These are phyloP conservation scores for Acrobeloides nanus DNA, from an alignment of 2,888 invertebrate species.

Conservation along the genomic window DNA sequence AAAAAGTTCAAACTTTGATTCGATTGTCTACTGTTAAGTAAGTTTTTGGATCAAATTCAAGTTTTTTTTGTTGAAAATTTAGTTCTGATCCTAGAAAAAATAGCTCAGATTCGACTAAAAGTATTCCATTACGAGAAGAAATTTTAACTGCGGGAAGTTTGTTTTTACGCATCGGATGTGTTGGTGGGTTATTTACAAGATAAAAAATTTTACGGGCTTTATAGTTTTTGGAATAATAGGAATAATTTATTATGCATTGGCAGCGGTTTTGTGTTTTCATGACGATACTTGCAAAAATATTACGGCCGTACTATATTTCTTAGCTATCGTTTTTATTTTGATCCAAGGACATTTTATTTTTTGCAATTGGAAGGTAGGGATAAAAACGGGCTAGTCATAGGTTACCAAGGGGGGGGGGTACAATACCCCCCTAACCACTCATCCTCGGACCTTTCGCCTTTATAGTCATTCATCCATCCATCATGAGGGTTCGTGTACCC, in stretches of 20 bases:
- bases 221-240: slow-evolving; percentile 48
- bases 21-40: slow-evolving; percentile 29
- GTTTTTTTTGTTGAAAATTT: too few species aligned
- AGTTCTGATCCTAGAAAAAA: too few species aligned
- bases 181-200: slow-evolving; percentile 30
- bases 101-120: too few species aligned
- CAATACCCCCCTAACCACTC: too few species aligned
- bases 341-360: slow-evolving; percentile 52
- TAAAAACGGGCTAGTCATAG: too few species aligned
- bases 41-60: too few species aligned
- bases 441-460: too few species aligned
- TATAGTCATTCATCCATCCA: too few species aligned
- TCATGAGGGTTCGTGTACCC: too few species aligned
- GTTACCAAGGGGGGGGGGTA: too few species aligned
- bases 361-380: slow-evolving; percentile 52
- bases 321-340: slow-evolving; percentile 47
- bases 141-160: slow-evolving; percentile 47
- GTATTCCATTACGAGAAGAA: too few species aligned
- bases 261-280: slow-evolving; percentile 39
- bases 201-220: slow-evolving; percentile 8
- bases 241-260: slow-evolving; percentile 45
- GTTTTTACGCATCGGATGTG: slow-evolving; percentile 41
- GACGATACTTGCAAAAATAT: slow-evolving; percentile 29
- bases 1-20: slow-evolving; percentile 23
- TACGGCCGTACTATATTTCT: slow-evolving; percentile 30